Percentiles rank a stretch among this genome's conserved stretches.
Conservation (phyloP, 2,113 vertebrate genomes). For the Campylomormyrus tamandua region DNA sequence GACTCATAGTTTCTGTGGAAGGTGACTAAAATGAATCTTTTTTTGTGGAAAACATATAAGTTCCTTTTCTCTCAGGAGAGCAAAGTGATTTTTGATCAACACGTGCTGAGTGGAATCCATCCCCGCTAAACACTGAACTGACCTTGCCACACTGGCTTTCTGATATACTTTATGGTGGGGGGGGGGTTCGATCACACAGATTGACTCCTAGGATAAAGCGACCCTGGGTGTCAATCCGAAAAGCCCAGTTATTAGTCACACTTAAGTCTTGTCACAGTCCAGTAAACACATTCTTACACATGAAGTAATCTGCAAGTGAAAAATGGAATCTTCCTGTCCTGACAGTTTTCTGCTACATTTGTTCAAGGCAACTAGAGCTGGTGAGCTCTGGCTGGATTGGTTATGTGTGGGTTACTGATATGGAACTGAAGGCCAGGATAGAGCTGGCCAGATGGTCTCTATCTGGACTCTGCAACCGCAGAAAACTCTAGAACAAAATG, state of each 20-base stretch:
- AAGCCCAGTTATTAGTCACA: background rate
- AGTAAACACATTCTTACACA: background rate
- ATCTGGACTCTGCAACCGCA: background rate
- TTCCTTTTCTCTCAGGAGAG: background rate
- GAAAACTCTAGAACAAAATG: background rate
- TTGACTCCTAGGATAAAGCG: background rate
- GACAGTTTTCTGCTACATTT: background rate
- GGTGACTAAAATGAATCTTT: background rate
- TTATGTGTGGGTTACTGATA: background rate
- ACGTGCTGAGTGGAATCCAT: background rate
- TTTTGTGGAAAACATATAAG: background rate
- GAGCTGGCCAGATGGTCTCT: background rate
- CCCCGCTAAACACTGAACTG: background rate
- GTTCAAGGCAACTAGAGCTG: background rate
- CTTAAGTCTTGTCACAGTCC: background rate
- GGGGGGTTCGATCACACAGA: background rate
- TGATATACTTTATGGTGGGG: background rate
- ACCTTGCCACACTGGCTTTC: background rate
- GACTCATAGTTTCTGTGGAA: background rate
- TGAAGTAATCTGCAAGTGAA: slow-evolving; percentile 5
- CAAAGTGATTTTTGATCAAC: background rate
- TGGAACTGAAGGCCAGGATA: background rate
- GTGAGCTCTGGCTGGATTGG: background rate
- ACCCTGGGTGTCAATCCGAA: background rate
- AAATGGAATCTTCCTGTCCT: background rate